A percentile compares a stretch with the other conserved stretches of the same genome.
phyloP scores from a whole-genome alignment of 2,888 invertebrate species.

The Crematogaster levior region DNA sequence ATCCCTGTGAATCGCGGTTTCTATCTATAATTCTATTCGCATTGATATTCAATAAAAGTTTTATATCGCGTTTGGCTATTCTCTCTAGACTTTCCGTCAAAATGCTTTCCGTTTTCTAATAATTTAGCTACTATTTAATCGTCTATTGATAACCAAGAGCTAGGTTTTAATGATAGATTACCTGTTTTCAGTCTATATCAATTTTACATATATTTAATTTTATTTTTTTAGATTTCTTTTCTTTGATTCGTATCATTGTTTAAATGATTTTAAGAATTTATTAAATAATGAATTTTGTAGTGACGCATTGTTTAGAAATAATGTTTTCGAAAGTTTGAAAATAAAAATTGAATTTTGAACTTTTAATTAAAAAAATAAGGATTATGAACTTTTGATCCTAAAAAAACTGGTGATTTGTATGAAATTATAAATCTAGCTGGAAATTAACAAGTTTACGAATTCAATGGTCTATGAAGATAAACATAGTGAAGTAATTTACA shows the following conservation, averaged over 20 bases:
- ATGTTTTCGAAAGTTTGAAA: no score
- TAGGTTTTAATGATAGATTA: not conserved
- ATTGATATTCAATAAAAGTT: not conserved
- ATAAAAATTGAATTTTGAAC: no score
- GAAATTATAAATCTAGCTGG: no score
- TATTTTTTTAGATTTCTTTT: not conserved
- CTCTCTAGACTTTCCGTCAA: conserved; percentile 43
- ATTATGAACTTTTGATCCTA: no score
- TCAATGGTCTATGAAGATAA: no score
- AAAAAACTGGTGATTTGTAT: no score
- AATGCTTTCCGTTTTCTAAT: conserved; percentile 58
- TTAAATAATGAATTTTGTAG: not conserved
- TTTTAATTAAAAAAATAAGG: no score
- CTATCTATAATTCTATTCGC: conserved; percentile 1
- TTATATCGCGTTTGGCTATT: conserved; percentile 8
- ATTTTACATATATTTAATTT: not conserved
- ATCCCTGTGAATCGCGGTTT: conserved; percentile 39
- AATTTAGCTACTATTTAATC: conserved; percentile 46
- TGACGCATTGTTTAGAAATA: no score
- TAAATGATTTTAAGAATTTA: not conserved
- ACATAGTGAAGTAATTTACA: no score
- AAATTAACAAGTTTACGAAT: no score
- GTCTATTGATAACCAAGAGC: not conserved
- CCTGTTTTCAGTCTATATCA: not conserved
- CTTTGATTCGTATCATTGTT: not conserved